Conservation (phyloP, 2,113 vertebrate species). For the Catagonus wagneri region DNA sequence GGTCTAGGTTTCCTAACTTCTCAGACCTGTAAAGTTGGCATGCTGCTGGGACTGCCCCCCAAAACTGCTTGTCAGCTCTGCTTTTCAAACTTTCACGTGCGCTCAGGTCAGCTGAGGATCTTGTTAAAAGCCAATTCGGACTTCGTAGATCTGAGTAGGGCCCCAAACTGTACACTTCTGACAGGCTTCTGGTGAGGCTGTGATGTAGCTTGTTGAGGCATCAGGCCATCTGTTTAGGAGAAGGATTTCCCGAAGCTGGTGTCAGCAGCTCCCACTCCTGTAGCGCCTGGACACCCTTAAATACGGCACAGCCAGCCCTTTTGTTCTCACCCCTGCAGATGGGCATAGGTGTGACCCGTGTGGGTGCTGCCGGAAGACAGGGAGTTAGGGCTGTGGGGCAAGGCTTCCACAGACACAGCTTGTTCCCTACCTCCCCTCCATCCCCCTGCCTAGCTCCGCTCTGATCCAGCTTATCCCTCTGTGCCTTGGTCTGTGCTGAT, state of each 20-base stretch:
- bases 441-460: background rate
- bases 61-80: background rate
- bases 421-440: background rate
- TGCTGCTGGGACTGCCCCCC: background rate
- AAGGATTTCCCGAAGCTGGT: background rate
- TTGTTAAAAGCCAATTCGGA: background rate
- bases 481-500: background rate
- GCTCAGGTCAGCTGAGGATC: background rate
- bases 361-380: background rate
- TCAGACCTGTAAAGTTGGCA: background rate
- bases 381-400: background rate
- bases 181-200: background rate
- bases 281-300: background rate
- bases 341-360: background rate
- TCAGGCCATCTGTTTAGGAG: background rate
- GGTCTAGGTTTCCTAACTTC: background rate
- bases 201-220: background rate
- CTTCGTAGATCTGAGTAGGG: background rate
- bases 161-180: background rate
- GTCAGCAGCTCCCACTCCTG: background rate
- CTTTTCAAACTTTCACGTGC: background rate
- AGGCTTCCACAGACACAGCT: fast-evolving
- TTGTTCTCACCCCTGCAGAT: background rate
- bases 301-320: background rate
- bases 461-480: background rate